Evolutionary conservation across 92 coral and sea anemone genomes (phyloP), one percentile per base, ranked within the genome.

Genomic region (Phenganax marumi): DNA sequence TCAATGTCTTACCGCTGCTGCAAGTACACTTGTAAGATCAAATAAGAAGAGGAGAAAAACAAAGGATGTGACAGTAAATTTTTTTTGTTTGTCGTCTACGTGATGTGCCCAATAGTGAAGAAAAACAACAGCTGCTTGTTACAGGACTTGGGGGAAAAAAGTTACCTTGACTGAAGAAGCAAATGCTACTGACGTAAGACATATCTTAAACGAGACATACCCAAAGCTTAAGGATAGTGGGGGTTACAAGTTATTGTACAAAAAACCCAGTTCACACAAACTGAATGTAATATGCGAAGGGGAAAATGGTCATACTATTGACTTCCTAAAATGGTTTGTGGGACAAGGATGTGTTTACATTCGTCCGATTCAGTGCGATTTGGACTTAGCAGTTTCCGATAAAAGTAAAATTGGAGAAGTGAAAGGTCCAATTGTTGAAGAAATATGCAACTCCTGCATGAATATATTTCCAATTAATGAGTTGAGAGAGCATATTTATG

Each of bases 361-460:
- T 84, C 90, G 87, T 70, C 90, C 88, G 57, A 87, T 87, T 79
- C 90, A 87, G 47, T 78, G 87, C 63, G 63, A 50, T 84, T 75
- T 84, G 53, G 77, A 77, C 82, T 51, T 83, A 73, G 43, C 43
- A 1, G 43, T 33, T 33, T 33, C 43, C 43, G 43, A 33, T 33
- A 33, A 33, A 33, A 33, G 43, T 33, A 81, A 76, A 58, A 26
- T 24, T 57, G 81, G 50, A 68, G 53, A 49, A 54, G 50, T 47
- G 21, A 80, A 68, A 75, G 79, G 58, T 8, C 17, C 61, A 76
- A 57, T 60, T 50, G 60, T 76, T 17, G 68, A 55, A 76, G 81
- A 76, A 58, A 76, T 76, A 7, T 76, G 68, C 60, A 76, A 76
- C 43, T 24, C 55, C 60, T 76, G 81, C 60, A 13, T 76, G 46